Evolutionary conservation across 1,140 invertebrate species (phyloP), one percentile per base, ranked within the genome.

Genomic region (Grapholita molesta): DNA sequence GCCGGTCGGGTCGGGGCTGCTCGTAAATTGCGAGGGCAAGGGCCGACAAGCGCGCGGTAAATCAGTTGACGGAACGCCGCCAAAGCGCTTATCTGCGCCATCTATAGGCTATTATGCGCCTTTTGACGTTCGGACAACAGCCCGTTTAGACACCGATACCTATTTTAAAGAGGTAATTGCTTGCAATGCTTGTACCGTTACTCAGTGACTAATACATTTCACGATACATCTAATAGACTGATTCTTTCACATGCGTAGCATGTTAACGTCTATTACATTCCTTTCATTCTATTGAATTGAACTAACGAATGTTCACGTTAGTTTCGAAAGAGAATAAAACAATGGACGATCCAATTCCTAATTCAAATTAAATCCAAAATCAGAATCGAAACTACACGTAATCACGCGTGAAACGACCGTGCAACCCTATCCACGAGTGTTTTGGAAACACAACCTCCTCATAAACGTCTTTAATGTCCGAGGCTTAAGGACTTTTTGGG

Each of bases 41-140:
- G 79, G 70, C 85, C 82, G 77, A 86, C 85, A 86, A 87, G 82
- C 80, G 77, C 70, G 71, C 72, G 66, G 80, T 86, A 84, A 89
- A 87, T 87, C 84, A 84, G 84, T 84, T 84, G 87, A 89, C 87
- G 86, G 82, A 69, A 35, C 67, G 18, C 66, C 70, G 73, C 52
- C 70, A 70, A 72, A 71, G 75, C 69, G 70, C 81, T 84, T 89
- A 90, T 90, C 88, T 79, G 64, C 68, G 75, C 74, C 85, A 90
- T 90, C 88, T 88, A 84, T 66, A 86, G 78, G 78, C 84, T 84
- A 88, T 90, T 90, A 90, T 86, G 84, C 83, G 79, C 83, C 81
- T 79, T 85, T 86, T 89, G 86, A 89, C 88, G 83, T 78, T 57
- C 67, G 80, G 72, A 82, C 82, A 86, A 82, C 83, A 83, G 83